Base-by-base conservation (phyloP, 1,140 invertebrate species). In the Phymastichus coffea region DNA sequence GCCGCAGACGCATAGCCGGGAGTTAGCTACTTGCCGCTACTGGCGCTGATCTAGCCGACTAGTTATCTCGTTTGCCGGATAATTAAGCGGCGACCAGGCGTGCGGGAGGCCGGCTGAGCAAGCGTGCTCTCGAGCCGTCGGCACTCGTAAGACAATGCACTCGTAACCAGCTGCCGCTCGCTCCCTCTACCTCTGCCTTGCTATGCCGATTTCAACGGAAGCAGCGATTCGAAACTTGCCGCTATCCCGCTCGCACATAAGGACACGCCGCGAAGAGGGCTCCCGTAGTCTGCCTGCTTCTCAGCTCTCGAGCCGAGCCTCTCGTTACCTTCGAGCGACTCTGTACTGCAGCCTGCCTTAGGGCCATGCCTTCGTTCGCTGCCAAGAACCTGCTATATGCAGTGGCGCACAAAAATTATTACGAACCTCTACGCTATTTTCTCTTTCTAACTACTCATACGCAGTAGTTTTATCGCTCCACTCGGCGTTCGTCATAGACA, bases 11-110 rank as follows among this genome's bases (percentile, higher is more conserved):
- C 26, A 28, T 28, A 47, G 25, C 25, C n/a, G 4, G 25, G 44
- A 47, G 19, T 49, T 35, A 22, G 47, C 19, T 49, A 35, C 25
- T 30, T 7, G 17, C 9, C 9, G 30, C 47, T 49, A n/a, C n/a
- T n/a, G n/a, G n/a, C n/a, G n/a, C n/a, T n/a, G n/a, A n/a, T n/a
- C 19, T 14, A 41, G 17, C 46, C 20, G 10, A 15, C 44, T 30
- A 47, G 46, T 57, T 57, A 57, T 57, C 55, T 48, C 55, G 23
- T 57, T 57, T 49, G 15, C 43, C 44, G 49, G 41, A 57, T 57
- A 57, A 57, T 57, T 57, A 57, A 57, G 55, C 46, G 33, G 17
- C 37, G 55, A 22, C 48, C 41, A 15, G 17, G 20, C 25, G 17
- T 17, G 17, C 15, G 19, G 38, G 25, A 47, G 40, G 15, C 14